Evolutionary conservation across 2,888 invertebrate species (phyloP), one percentile per base, ranked within the genome.

Genomic region (Amblyjoppa fuscipennis): DNA sequence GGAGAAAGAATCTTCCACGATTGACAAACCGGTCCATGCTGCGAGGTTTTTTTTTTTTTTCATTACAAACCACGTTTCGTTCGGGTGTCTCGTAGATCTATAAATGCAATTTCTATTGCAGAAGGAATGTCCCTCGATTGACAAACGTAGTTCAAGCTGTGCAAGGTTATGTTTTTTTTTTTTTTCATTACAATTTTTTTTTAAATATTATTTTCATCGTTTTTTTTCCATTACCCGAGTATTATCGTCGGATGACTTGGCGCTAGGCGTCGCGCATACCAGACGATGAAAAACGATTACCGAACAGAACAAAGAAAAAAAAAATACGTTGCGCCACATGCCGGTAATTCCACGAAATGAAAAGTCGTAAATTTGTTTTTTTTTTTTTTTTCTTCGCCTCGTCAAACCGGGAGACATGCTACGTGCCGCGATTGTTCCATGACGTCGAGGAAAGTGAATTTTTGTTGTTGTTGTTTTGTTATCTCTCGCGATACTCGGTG

Each of bases 371-470:
- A 13, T 28, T 49, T 45, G 59, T 73, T 68, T 20, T 20, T 20
- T 20, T 20, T 20, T 20, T 61, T 41, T 82, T 66, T 68, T 74
- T 56, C 66, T 16, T 11, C 49, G 25, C 31, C 11, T 59, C 20
- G 31, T 49, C 45, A 78, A 59, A 51, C n/a, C 49, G 74, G 45
- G 66, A 16, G 61, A 51, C 71, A 64, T 16, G 73, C 41, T 41
- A 71, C 69, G 78, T 77, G 51, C 16, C 45, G 34, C 71, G 70
- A 84, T 86, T 86, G 81, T 86, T 87, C 83, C 82, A 84, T 88
- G 88, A 89, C 88, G 85, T 88, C 87, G 87, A 71, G 80, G 69
- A 73, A 64, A 76, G 82, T 86, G 78, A 86, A 86, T 59, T 87
- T 82, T 86, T 20, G 0, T 20, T 20, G 0, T 20, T 20, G 0